These are phyloP conservation scores for Dendronephthya gigantea DNA, from an alignment of 64 coral and sea anemone species.

Conservation along the genomic window DNA sequence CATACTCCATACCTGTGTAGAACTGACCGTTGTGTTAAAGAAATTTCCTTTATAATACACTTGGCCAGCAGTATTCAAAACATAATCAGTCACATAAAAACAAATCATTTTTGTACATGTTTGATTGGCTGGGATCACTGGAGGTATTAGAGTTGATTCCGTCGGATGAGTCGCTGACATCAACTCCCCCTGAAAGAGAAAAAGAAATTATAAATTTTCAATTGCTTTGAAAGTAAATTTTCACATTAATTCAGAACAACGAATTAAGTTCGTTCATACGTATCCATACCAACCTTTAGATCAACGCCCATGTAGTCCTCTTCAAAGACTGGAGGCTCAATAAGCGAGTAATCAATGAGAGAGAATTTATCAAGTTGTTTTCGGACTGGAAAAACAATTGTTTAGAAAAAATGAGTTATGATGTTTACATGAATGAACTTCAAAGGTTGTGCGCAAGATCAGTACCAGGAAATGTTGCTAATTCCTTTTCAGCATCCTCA, in stretches of 20 bases:
- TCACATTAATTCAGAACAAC: neutral
- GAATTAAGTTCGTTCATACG: neutral
- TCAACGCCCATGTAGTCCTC: constrained; percentile 47
- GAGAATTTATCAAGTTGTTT: constrained; percentile 61
- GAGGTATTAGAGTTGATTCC: constrained; percentile 66
- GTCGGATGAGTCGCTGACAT: constrained; percentile 50
- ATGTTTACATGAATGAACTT: too few species aligned
- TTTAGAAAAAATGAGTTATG: too few species aligned
- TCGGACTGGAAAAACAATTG: constrained; percentile 34
- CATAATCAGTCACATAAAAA: constrained; percentile 48
- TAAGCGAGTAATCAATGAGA: constrained; percentile 66
- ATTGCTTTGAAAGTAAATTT: too few species aligned
- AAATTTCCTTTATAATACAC: constrained; percentile 47
- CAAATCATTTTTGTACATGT: constrained; percentile 39
- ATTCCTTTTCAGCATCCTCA: constrained; percentile 49
- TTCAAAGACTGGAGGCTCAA: constrained; percentile 58
- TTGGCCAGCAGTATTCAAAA: constrained; percentile 46
- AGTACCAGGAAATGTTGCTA: constrained; percentile 68
- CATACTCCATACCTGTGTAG: constrained; percentile 23
- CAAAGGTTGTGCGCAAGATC: neutral
- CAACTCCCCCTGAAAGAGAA: constrained; percentile 61
- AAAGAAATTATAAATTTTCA: neutral
- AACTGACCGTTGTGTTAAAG: constrained; percentile 43
- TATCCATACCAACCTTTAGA: constrained; percentile 56
- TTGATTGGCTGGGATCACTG: neutral